phyloP scores from a whole-genome alignment of 2,888 invertebrate genomes.

The Theretra japonica region DNA sequence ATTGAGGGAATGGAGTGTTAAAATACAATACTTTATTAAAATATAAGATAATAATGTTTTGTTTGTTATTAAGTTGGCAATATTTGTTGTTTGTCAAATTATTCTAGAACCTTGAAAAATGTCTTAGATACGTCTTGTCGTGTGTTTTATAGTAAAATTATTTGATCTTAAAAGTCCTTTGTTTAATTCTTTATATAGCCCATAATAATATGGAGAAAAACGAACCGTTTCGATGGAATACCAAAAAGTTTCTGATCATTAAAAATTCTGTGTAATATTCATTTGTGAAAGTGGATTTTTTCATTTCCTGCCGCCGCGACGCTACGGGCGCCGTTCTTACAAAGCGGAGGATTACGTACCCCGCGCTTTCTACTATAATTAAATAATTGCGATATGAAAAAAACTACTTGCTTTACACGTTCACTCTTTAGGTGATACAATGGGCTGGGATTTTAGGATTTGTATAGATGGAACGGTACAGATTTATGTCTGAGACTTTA shows the following conservation, averaged over 20 bases:
- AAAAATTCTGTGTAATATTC: slow-evolving; percentile 19
- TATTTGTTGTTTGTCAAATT: no score
- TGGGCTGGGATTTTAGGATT: neutral
- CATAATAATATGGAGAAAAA: neutral
- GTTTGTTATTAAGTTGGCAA: no score
- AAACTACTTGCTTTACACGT: neutral
- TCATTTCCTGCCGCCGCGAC: slow-evolving; percentile 11
- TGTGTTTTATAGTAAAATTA: no score
- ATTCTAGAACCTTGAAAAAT: no score
- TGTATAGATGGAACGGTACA: neutral
- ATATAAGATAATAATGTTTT: no score
- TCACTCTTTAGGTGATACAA: neutral
- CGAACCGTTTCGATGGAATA: neutral
- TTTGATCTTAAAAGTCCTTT: no score
- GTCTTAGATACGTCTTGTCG: no score
- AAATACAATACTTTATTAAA: no score
- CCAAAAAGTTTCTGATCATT: slow-evolving; percentile 1
- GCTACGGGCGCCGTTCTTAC: slow-evolving; percentile 10
- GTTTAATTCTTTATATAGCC: no score
- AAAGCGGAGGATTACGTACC: neutral
- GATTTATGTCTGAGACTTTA: neutral
- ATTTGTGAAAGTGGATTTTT: slow-evolving; percentile 13
- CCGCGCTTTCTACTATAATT: neutral
- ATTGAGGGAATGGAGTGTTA: no score
- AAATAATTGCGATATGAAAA: neutral